Evolutionary conservation across 2,888 invertebrate genomes (phyloP), one percentile per base, ranked within the genome.

Genomic region (Tolmerus cingulatus): DNA sequence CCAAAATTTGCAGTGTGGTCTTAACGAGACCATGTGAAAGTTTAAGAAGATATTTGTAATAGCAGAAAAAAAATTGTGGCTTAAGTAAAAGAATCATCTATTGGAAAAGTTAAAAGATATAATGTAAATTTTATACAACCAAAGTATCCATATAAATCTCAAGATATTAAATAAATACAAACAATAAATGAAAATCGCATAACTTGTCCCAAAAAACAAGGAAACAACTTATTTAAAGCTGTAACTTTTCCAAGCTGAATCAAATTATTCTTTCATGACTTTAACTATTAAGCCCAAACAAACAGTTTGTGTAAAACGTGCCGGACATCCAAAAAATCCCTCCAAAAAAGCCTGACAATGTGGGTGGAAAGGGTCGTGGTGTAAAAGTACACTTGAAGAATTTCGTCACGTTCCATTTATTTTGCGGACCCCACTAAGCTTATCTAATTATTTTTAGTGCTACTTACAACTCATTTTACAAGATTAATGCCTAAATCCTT

Each of bases 401-500:
- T 23, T 51, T 51, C 79, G 23, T 79, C 51, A 79, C 27, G 23
- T 40, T 51, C 79, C 79, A 79, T 79, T 79, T 79, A 51, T 79
- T 79, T 30, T 51, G 79, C 19, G n/a, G 66, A 57, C 66, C 27
- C 66, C 40, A 37, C 57, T 82, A 82, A 82, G 66, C 66, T 82
- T 82, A 55, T 82, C 66, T 82, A 82, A 82, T 57, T 82, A 57
- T 82, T 82, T 82, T 66, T 82, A 82, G 37, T 82, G 57, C 51
- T 82, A 66, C 82, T 82, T 57, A 82, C 82, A 82, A 82, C 82
- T 57, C 82, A 82, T 82, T 82, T 82, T 57, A 37, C 37, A 82
- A 82, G 82, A 82, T 82, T 82, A 82, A 82, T 82, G 57, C 37
- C 66, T 82, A 82, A 82, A 82, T 82, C 82, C 82, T 82, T 82